Evolutionary conservation across 2,888 invertebrate genomes (phyloP).

Genomic region (Xiphydria camelus): DNA sequence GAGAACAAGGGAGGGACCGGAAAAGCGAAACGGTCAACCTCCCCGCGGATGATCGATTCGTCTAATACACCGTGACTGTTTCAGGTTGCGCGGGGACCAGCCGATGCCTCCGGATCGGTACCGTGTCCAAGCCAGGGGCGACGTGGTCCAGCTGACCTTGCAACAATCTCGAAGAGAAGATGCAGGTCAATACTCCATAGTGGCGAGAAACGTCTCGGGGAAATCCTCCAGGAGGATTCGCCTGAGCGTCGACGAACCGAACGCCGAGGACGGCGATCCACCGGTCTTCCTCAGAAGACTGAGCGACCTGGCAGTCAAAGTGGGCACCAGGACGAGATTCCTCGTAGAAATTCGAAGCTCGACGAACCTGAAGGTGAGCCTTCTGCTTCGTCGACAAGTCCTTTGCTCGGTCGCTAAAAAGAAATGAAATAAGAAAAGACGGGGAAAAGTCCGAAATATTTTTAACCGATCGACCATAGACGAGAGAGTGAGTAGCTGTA

Average conservation of each 20-base stretch:
- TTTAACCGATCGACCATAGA: no score
- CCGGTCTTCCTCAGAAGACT: conserved; percentile 84
- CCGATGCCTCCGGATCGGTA: conserved; percentile 72
- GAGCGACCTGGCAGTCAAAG: conserved; percentile 85
- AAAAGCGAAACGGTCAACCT: not conserved
- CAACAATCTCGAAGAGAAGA: conserved; percentile 55
- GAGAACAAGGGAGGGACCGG: no score
- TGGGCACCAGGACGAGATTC: conserved; percentile 84
- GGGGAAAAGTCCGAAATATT: no score
- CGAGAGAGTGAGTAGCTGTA: no score
- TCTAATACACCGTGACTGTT: not conserved
- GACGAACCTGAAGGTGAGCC: conserved; percentile 76
- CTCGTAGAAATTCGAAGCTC: conserved; percentile 82
- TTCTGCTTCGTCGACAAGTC: no score
- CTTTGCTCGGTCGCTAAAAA: no score
- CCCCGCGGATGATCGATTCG: not conserved
- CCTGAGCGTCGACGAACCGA: conserved; percentile 46
- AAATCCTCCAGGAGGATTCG: conserved; percentile 36
- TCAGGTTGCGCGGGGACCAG: conserved; percentile 44
- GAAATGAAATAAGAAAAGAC: no score
- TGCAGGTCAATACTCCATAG: conserved; percentile 64
- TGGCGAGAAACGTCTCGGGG: conserved; percentile 67
- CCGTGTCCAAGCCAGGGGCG: conserved; percentile 64
- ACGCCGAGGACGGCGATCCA: conserved; percentile 65
- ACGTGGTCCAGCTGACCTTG: conserved; percentile 65